Base-by-base conservation (phyloP, 2,113 vertebrate species). In the Pungitius pungitius region DNA sequence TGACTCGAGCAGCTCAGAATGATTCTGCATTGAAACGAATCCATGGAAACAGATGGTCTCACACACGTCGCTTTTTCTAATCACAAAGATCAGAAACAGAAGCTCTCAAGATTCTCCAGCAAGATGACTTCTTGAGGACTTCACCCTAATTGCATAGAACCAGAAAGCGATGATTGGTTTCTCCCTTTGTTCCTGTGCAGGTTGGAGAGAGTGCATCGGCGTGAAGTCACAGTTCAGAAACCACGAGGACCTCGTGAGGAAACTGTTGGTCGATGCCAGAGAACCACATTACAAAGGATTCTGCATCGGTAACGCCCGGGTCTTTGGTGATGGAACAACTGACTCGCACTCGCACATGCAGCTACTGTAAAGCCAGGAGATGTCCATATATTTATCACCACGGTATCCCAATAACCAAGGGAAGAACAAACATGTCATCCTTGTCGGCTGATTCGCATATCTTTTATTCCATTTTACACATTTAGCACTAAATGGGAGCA, bases 121-220 rank as follows among this genome's bases (percentile, higher is more conserved):
- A 71, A 64, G 6, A 82, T 75, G 39, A 75, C 33, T 67, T 76
- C 26, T 80, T 64, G 61, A 64, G 75, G 55, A 67, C 56, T 73
- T 24, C 26, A 45, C 8, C 51, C 20, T 65, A 40, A 76, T 72
- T 82, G 63, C 24, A 52, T 66, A 57, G 55, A 81, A 61, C 47
- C 43, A 43, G 15, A 40, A 60, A 69, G 11, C n/a, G 10, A 66
- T 33, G 35, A 12, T 67, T 59, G 75, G 35, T 52, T 47, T 71
- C 15, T 73, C 37, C 55, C 65, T 60, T 26, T 71, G 20, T 58
- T 40, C 51, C 71, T n/a, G 49, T 74, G 65, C 69, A 94, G 94
- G 92, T 84, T 94, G 93, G 93, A 85, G 87, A 71, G 91, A 94
- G 69, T 94, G 93, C 57, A 22, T 45, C 2, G 89, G 87, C 15